Conservation (phyloP, 2,888 invertebrate genomes). For the Caenorhabditis imperialis region DNA sequence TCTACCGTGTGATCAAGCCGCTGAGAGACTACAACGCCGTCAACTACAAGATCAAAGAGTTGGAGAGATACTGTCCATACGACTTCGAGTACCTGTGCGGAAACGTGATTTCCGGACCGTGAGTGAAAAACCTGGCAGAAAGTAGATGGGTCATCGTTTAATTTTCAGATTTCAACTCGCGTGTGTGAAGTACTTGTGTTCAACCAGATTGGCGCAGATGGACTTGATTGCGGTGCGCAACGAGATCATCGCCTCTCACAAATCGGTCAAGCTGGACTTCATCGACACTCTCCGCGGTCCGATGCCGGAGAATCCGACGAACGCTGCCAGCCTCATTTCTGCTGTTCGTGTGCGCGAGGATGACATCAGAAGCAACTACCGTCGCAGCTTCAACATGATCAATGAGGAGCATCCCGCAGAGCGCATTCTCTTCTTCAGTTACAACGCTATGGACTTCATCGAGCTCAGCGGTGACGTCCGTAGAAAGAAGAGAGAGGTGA, state of each 20-base stretch:
- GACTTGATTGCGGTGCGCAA: slow-evolving; percentile 2
- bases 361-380: neutral
- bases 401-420: neutral
- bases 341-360: neutral
- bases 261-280: neutral
- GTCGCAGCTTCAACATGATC: neutral
- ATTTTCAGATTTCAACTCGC: slow-evolving; percentile 9
- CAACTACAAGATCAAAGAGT: neutral
- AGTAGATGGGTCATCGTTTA: no score
- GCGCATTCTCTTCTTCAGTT: neutral
- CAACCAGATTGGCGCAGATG: neutral
- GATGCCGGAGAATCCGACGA: neutral
- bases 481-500: slow-evolving; percentile 11
- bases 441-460: neutral
- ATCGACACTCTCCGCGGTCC: neutral
- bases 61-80: slow-evolving; percentile 3
- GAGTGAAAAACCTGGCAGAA: no score
- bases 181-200: slow-evolving; percentile 4
- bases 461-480: slow-evolving; percentile 11
- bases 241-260: slow-evolving; percentile 4
- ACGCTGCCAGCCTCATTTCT: neutral
- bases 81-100: slow-evolving; percentile 30
- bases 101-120: slow-evolving; percentile 26
- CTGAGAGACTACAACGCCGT: neutral
- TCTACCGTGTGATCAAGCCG: neutral